Conservation (phyloP, 2,888 invertebrate genomes). For the Brenthis hecate region DNA sequence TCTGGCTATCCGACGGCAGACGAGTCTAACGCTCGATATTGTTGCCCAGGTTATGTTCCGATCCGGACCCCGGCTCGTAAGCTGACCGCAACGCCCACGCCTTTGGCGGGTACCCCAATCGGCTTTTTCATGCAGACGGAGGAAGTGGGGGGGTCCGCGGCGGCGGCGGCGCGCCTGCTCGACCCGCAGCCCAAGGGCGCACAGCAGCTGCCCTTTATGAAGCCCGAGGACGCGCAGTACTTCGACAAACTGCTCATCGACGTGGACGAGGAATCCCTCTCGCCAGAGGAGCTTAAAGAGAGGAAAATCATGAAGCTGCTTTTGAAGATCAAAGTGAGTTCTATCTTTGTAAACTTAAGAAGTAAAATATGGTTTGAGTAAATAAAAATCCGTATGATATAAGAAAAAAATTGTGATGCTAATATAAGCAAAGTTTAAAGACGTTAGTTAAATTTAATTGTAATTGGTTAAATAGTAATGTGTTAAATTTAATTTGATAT, state of each 20-base stretch:
- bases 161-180: constrained; percentile 89
- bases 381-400: too few relatives aligned
- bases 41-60: constrained; percentile 91
- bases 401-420: too few relatives aligned
- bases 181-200: constrained; percentile 98
- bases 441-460: too few relatives aligned
- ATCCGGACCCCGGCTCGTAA: constrained; percentile 98
- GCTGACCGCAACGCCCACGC: constrained; percentile 98
- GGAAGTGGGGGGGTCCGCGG: constrained; percentile 91
- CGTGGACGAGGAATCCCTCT: constrained; percentile 97
- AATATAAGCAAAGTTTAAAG: too few relatives aligned
- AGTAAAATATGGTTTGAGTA: not conserved
- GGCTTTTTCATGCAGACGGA: constrained; percentile 98
- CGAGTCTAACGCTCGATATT: constrained; percentile 53
- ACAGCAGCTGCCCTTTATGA: constrained; percentile 97
- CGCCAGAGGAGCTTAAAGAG: constrained; percentile 98
- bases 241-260: constrained; percentile 99
- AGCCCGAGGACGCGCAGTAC: constrained; percentile 99
- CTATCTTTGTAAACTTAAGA: not conserved
- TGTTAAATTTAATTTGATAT: not conserved
- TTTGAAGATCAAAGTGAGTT: constrained; percentile 92
- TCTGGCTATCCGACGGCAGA: constrained; percentile 15
- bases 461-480: not conserved
- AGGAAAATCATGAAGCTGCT: constrained; percentile 99
- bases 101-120: constrained; percentile 94